Conservation (phyloP, 2,113 vertebrate genomes). For the Scomber scombrus region DNA sequence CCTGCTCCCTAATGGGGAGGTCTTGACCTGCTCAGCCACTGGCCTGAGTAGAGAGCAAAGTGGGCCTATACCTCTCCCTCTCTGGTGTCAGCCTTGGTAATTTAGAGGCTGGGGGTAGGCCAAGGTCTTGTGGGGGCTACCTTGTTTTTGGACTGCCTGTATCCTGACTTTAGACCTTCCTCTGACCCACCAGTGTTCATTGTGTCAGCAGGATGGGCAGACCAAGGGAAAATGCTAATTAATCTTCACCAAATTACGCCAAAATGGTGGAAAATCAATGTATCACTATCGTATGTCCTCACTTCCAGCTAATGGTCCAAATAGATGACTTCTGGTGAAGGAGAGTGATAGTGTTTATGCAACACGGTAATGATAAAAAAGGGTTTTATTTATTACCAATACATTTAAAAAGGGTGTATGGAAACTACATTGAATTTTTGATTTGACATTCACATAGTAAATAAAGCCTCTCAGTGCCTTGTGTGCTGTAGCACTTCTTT, state of each 20-base stretch:
- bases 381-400: conserved; percentile 16
- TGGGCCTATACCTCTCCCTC: conserved; percentile 55
- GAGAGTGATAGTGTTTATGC: conserved; percentile 37
- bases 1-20: conserved; percentile 81
- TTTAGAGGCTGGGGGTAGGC: conserved; percentile 78
- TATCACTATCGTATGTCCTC: conserved; percentile 53
- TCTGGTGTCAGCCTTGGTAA: conserved; percentile 77
- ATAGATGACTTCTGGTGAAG: conserved; percentile 43
- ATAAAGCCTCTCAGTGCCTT: conserved; percentile 13
- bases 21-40: conserved; percentile 78
- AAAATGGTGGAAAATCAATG: conserved; percentile 69
- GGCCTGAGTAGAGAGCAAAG: conserved; percentile 65
- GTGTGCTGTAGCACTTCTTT: conserved; percentile 58
- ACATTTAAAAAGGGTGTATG: neutral
- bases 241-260: conserved; percentile 78
- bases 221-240: conserved; percentile 71
- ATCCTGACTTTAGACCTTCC: conserved; percentile 69
- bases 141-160: conserved; percentile 61
- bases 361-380: conserved; percentile 19
- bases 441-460: conserved; percentile 16
- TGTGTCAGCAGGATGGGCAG: conserved; percentile 66
- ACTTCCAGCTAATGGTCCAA: conserved; percentile 43
- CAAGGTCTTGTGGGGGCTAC: conserved; percentile 60
- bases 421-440: conserved; percentile 18
- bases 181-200: conserved; percentile 71